Base-by-base conservation (phyloP, 2,797 vertebrate genomes). In the Chelidonichthys spinosus region DNA sequence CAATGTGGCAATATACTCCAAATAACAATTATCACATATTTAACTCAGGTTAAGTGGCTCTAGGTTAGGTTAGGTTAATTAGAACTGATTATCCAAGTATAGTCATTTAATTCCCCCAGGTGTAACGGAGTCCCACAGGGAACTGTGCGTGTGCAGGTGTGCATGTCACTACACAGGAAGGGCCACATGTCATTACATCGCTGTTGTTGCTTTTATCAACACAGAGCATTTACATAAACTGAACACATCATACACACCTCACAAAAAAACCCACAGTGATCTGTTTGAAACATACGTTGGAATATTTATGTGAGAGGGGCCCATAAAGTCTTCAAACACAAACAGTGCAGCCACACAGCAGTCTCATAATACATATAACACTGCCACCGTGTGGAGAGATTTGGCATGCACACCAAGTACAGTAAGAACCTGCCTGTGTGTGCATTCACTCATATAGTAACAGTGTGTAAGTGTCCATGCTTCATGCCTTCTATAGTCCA, bases 401-500 rank as follows among this genome's bases (percentile, higher is more conserved):
- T 32, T 18, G 68, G 84, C 85, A 90, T 88, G 87, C 88, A 89
- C 85, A 82, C 54, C 56, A 64, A 58, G 33, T 49, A 76, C 63
- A 76, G 32, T 43, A 58, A 56, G 49, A 76, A 60, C 61, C 81
- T 47, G 60, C 47, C 60, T 40, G 59, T 76, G 75, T 73, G 68
- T 71, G 47, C 25, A 40, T 55, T n/a, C 79, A 84, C 61, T 72
- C 53, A 85, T 6, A 46, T 50, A 68, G 35, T 61, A 7, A 69
- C 46, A 69, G 59, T 69, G 72, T 53, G n/a, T 5, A 39, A 49
- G 72, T 77, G 50, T 69, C 53, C 92, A 83, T 93, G 93, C 89
- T 79, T 85, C 54, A 76, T 67, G 78, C 85, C 88, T 90, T 93
- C 92, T 91, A 91, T 92, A 92, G 85, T 84, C 86, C 74, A 61